Base-by-base conservation (phyloP, 53 echinoderm and acorn worm species). In the Holothuria scabra region DNA sequence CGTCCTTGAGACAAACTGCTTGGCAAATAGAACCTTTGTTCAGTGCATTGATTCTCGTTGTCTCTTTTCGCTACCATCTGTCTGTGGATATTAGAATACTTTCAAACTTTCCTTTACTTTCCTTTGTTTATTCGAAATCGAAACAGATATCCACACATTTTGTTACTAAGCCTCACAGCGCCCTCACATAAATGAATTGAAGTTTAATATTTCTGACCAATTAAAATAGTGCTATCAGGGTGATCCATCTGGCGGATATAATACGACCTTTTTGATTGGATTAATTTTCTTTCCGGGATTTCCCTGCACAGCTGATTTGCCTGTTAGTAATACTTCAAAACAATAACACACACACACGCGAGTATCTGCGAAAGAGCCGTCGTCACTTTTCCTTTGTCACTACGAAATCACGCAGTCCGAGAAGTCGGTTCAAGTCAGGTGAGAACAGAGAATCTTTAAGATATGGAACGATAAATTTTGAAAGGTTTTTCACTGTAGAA, bases 101-200 rank as follows among this genome's bases (percentile, higher is more conserved):
- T 52, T 52, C 52, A 18, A 52, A 52, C 18, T 52, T 48, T 52
- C n/a, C n/a, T n/a, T n/a, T n/a, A n/a, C n/a, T n/a, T n/a, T n/a
- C n/a, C n/a, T n/a, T 18, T 1, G 3, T 52, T 52, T 16, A 52
- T 52, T 14, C 52, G 52, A 14, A 52, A 52, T 52, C 52, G 18
- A 9, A 52, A 52, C 52, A 16, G 4, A 16, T 4, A 16, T 4
- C 14, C 11, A 34, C 0, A 41, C 14, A 34, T 37, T 16, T 34
- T 69, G 69, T 69, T 69, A 69, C 69, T 69, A 69, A 32, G 69
- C 35, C 69, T 69, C 69, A 41, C 69, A 69, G 69, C 69, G 69
- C 69, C 69, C 69, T 34, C 69, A 7, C 18, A 2, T 4, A 2
- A n/a, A 33, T 23, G 24, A 52, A 18, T 52, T 18, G 14, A 0